Base-by-base conservation (phyloP, 2,113 vertebrate species). In the Grammomys surdaster region DNA sequence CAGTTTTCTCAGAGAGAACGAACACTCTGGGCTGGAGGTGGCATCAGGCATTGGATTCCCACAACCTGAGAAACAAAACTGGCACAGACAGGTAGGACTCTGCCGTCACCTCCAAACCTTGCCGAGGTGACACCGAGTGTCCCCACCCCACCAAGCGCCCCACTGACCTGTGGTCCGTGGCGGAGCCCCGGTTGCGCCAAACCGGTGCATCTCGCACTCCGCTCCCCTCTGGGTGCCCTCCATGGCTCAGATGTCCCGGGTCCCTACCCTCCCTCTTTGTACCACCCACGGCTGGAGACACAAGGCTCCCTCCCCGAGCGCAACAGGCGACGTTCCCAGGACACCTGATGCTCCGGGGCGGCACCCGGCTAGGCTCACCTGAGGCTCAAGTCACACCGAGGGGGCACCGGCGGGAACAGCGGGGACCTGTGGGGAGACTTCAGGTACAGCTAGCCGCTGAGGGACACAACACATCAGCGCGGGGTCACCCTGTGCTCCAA, bases 201-300 rank as follows among this genome's bases (percentile, higher is more conserved):
- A 54, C 92, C 67, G 96, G 81, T 51, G 92, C 96, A 98, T 95
- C 89, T 98, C 98, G n/a, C 95, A 88, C 24, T 96, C 96, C 1
- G 54, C 40, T 31, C 75, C 80, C 89, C 26, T 46, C 81, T 1
- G 92, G 3, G 92, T 89, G 88, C 97, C 63, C 11, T 95, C 63
- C 97, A 96, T 80, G 14, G 48, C 58, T 28, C 92, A 36, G 43
- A 67, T 26, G 51, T 36, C 90, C 58, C 0, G 16, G 46, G 28
- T 0, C 75, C 72, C 5, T 67, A 26, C 69, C 84, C 90, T 90
- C 54, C 72, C 16, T 31, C 88, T 33, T 2, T 0, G 36, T 5
- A n/a, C 54, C 88, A 3, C 56, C 7, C 7, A 19, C 3, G 1
- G 82, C 89, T 58, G 19, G 36, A 14, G 31, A 58, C 95, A 78